These are phyloP conservation scores for Ruditapes philippinarum DNA, from an alignment of 1,140 invertebrate genomes.

Conservation along the genomic window DNA sequence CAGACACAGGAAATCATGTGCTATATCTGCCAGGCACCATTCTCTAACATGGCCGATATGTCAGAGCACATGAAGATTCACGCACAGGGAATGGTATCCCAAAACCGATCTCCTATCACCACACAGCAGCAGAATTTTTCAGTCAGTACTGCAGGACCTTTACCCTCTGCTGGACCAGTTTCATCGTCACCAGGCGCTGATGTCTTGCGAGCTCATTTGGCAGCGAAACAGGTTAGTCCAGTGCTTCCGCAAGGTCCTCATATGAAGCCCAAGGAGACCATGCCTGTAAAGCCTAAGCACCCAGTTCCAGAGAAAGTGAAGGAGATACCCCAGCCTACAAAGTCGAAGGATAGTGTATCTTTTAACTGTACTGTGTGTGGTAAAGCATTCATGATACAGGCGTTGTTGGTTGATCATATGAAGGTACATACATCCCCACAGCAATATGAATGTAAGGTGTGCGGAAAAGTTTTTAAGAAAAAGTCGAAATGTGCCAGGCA, in stretches of 20 bases:
- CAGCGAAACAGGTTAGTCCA: not conserved
- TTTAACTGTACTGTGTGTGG: slow-evolving; percentile 14
- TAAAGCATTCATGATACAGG: not conserved
- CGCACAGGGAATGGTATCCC: slow-evolving; percentile 30
- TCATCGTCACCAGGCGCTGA: not conserved
- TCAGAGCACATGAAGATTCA: slow-evolving; percentile 50
- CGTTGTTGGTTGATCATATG: slow-evolving; percentile 2
- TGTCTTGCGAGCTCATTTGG: too few species aligned
- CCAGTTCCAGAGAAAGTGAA: not conserved
- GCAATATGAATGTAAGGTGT: slow-evolving; percentile 53
- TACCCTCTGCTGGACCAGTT: too few species aligned
- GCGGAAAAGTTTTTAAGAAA: slow-evolving; percentile 49
- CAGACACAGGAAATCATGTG: slow-evolving; percentile 23
- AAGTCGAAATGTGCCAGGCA: slow-evolving; percentile 52
- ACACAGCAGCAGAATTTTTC: not conserved
- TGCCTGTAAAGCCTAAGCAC: not conserved
- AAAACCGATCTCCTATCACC: not conserved
- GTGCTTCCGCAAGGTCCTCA: not conserved
- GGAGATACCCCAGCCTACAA: not conserved
- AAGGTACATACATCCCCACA: slow-evolving; percentile 24
- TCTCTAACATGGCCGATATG: slow-evolving; percentile 28
- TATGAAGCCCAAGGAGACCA: not conserved
- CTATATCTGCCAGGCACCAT: slow-evolving; percentile 26
- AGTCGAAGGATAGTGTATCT: not conserved
- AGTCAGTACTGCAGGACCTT: not conserved